phyloP scores from a whole-genome alignment of 2,113 vertebrate species.

The Felis catus region F.catus_Fca126_mat1.0 CM031423.1:21858001-21858500 shows the following conservation, averaged over 20 bases:
- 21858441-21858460: background rate
- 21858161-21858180: background rate
- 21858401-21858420: background rate
- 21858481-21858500: background rate
- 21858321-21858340: slow-evolving; percentile 13
- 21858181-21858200: background rate
- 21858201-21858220: background rate
- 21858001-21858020: background rate
- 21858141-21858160: background rate
- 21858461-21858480: background rate
- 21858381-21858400: background rate
- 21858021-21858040: background rate
- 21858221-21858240: background rate
- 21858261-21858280: background rate
- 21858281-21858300: background rate
- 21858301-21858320: slow-evolving; percentile 8
- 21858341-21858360: slow-evolving; percentile 54
- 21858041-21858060: background rate
- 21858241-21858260: background rate
- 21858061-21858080: background rate
- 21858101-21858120: background rate
- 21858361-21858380: slow-evolving; percentile 45
- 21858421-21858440: background rate
- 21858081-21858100: background rate
- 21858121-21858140: background rate